phyloP scores from a whole-genome alignment of 2,888 invertebrate species.

The Catocala fraxini region DNA sequence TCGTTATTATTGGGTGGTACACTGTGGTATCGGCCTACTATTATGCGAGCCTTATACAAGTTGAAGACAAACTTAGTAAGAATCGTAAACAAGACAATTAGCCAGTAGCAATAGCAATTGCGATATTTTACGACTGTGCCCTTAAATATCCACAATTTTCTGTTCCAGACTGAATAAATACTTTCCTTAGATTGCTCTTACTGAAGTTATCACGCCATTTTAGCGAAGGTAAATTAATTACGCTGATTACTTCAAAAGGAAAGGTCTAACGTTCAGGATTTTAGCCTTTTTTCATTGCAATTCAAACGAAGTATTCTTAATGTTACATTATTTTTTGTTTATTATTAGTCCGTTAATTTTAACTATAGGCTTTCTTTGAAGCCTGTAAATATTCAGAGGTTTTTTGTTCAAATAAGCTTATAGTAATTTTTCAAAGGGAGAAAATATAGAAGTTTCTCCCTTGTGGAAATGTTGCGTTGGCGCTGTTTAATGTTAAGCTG shows the following conservation, averaged over 20 bases:
- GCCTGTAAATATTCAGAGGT: neutral
- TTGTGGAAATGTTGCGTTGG: neutral
- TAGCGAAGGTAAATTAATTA: conserved; percentile 33
- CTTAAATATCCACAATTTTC: neutral
- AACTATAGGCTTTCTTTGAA: conserved; percentile 5
- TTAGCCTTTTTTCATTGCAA: conserved; percentile 25
- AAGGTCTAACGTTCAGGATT: conserved; percentile 19
- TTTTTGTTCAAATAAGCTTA: neutral
- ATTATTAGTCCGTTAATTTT: conserved; percentile 19
- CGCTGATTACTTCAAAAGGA: conserved; percentile 26
- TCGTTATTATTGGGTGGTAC: too few species aligned
- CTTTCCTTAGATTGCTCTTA: conserved; percentile 13
- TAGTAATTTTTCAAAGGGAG: neutral
- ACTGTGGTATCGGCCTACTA: too few species aligned
- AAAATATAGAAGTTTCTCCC: conserved; percentile 1
- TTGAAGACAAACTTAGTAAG: too few species aligned
- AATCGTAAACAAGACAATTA: too few species aligned
- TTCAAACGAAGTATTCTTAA: conserved; percentile 15
- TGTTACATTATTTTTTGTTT: conserved; percentile 15
- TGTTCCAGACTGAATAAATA: neutral
- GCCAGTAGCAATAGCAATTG: too few species aligned
- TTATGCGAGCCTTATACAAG: too few species aligned
- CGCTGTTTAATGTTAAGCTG: neutral
- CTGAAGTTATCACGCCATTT: conserved; percentile 21
- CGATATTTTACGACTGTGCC: neutral